phyloP scores from a whole-genome alignment of 2,888 invertebrate genomes.

The Aplocera efformata region DNA sequence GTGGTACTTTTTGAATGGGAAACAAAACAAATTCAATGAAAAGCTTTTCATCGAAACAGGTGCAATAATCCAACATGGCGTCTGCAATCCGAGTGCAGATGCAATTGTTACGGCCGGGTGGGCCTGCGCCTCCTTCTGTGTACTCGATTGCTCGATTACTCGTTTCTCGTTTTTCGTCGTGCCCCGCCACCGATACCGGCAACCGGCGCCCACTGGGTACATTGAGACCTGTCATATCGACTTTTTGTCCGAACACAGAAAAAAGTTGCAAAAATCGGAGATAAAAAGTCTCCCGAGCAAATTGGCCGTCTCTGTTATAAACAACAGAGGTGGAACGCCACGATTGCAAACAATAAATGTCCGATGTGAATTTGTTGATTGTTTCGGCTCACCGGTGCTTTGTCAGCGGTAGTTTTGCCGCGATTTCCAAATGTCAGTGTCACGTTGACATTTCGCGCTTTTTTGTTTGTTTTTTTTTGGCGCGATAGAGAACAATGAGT shows the following conservation, averaged over 20 bases:
- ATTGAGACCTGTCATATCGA: constrained; percentile 76
- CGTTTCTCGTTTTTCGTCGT: constrained; percentile 70
- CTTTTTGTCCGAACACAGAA: constrained; percentile 70
- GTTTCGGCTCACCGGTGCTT: constrained; percentile 63
- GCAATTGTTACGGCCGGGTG: constrained; percentile 75
- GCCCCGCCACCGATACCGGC: constrained; percentile 63
- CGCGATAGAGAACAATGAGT: constrained; percentile 29
- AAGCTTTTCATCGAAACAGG: constrained; percentile 59
- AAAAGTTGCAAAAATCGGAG: constrained; percentile 56
- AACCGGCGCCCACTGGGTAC: constrained; percentile 32
- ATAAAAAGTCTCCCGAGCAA: constrained; percentile 76
- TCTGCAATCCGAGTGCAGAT: constrained; percentile 65
- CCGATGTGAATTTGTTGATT: constrained; percentile 75
- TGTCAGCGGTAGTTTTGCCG: constrained; percentile 68
- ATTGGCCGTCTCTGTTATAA: constrained; percentile 78
- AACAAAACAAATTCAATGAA: constrained; percentile 38
- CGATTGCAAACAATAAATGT: constrained; percentile 78
- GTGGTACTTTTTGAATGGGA: constrained; percentile 37
- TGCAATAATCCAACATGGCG: constrained; percentile 73
- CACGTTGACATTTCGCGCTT: constrained; percentile 53
- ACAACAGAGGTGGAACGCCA: constrained; percentile 76
- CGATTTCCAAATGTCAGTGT: constrained; percentile 60
- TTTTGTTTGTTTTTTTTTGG: constrained; percentile 33
- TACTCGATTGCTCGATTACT: constrained; percentile 72
- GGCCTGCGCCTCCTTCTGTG: constrained; percentile 62